Evolutionary conservation across 2,113 vertebrate species (phyloP), one percentile per base, ranked within the genome.

Genomic region (Oreotrochilus melanogaster): DNA sequence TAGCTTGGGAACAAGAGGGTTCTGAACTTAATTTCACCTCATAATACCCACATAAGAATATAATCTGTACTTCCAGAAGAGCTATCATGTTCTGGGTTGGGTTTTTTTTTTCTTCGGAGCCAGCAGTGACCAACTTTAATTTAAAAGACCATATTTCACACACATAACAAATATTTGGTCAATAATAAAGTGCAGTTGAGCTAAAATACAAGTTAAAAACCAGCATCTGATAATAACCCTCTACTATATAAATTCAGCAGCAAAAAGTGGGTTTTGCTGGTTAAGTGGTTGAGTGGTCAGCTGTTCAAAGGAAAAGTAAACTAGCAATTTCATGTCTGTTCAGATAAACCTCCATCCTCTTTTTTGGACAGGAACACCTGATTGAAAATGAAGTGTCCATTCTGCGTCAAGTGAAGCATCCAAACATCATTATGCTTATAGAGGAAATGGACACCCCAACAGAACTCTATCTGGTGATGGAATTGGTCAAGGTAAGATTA

Each of bases 301-400:
- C 31, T 67, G 51, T 23, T 47, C 33, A 50, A 78, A 78, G 43
- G 43, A 54, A 57, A 75, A 78, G 21, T 7, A 27, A 78, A 45
- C 43, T 78, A 67, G 18, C 27, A 43, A 8, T 51, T 57, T 50
- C 6, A 6, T 24, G 17, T 81, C 64, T 75, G 7, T 84, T 78
- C 70, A 84, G 47, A 50, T 72, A 31, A 81, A 43, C 19, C 47
- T 48, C 42, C 4, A 9, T 30, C 88, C 12, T n/a, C 14, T 48
- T 67, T 67, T 6, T 8, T 81, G 61, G 91, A 30, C 96, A 99
- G 99, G 99, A 99, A 25, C 99, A 99, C 91, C 98, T 99, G 94
- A 99, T 99, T 42, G 99, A 99, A 97, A 99, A 98, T 5, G 99
- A 99, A 93, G 99, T 99, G 25, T 99, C 99, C 0, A 99, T 99